Base-by-base conservation (phyloP, 2,888 invertebrate genomes). In the Dione vanillae region DNA sequence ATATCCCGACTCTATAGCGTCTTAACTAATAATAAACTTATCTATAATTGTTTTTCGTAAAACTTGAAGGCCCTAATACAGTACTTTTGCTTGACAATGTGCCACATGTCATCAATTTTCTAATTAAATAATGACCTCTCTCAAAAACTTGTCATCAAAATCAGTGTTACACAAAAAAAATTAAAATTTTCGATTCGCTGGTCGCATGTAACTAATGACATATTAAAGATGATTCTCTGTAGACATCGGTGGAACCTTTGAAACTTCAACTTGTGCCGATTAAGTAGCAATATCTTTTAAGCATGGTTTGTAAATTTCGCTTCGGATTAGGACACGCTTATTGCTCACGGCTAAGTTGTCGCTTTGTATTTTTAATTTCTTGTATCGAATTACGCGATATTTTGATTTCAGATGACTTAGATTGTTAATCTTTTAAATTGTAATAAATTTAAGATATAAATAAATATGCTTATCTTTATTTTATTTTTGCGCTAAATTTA, bases 221-320 rank as follows among this genome's bases (percentile, higher is more conserved):
- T n/a, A n/a, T 61, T 11, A 61, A 43, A 43, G 41, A 14, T n/a
- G n/a, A 45, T 45, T 27, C 35, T 7, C 11, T 45, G 27, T 43
- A 41, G 61, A 45, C 79, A 79, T 78, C 79, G 79, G 79, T 82
- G 16, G 47, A 16, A 8, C n/a, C 61, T 61, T 61, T 61, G 56
- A 40, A 56, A 56, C 35, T 11, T 43, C 16, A 45, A 61, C 11
- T 45, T 27, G 37, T 61, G 27, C 61, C 45, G 16, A 61, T 61
- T 59, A 61, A 61, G 61, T 61, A 61, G 61, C 61, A 45, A 45
- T 56, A 56, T 61, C 27, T 61, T 45, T n/a, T 45, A 45, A 35
- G 20, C 43, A 45, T 61, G 12, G 43, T 16, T 45, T 61, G 45
- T 45, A 45, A 2, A 3, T 61, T 45, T 61, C 61, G 11, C 27